Conservation (phyloP, 2,113 vertebrate species). For the Catharus minimus region DNA sequence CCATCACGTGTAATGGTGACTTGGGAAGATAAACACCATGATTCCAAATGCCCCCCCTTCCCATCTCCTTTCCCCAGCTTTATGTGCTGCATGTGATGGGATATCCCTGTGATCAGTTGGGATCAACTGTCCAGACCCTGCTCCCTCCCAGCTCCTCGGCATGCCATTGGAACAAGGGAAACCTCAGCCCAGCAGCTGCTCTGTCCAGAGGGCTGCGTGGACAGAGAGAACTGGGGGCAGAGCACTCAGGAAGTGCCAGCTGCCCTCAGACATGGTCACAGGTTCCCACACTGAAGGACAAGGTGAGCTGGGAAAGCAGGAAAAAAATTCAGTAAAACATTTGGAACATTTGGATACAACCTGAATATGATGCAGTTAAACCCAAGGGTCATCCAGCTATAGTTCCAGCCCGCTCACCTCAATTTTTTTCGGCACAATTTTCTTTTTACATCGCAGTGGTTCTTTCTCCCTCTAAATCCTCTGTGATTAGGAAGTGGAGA, state of each 20-base stretch:
- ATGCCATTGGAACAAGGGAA: accelerated
- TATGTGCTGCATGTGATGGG: neutral
- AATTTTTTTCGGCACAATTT: neutral
- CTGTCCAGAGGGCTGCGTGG: accelerated
- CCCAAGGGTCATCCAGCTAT: neutral
- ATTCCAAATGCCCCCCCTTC: accelerated
- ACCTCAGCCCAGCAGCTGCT: neutral
- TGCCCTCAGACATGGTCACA: neutral
- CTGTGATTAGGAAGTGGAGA: neutral
- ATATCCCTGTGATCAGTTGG: too few species aligned
- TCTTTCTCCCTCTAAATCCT: neutral
- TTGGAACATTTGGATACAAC: neutral
- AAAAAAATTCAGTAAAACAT: neutral
- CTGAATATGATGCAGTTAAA: neutral
- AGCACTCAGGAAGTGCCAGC: neutral
- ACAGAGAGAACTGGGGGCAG: neutral
- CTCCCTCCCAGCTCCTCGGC: neutral
- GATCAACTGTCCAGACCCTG: neutral
- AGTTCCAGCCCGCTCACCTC: neutral
- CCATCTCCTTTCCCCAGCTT: neutral
- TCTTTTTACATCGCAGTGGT: neutral
- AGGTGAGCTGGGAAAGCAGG: neutral
- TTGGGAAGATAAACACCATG: neutral
- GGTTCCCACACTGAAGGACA: neutral
- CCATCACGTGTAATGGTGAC: too few species aligned